These are phyloP conservation scores for Notospermus geniculatus DNA, from an alignment of 1,140 invertebrate genomes.

Conservation along the genomic window DNA sequence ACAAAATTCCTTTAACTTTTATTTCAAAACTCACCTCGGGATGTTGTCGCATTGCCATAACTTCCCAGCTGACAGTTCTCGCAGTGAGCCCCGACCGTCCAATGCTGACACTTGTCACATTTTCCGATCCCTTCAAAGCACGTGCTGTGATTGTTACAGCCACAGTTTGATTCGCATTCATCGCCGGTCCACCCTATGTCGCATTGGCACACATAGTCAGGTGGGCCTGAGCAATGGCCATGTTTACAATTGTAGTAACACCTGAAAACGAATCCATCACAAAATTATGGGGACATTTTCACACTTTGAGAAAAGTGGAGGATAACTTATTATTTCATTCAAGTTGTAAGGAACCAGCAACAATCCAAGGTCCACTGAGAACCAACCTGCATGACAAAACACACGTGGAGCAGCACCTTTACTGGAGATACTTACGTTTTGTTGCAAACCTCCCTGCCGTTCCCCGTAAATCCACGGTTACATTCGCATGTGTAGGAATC, in stretches of 20 bases:
- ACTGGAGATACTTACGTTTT: conserved; percentile 66
- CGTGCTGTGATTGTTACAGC: conserved; percentile 89
- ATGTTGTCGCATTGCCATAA: conserved; percentile 82
- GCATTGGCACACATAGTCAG: conserved; percentile 82
- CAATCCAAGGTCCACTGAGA: no score
- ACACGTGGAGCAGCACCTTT: no score
- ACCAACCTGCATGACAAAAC: no score
- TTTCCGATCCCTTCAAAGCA: conserved; percentile 72
- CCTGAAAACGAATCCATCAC: conserved; percentile 46
- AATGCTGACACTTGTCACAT: conserved; percentile 88
- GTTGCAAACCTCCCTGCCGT: conserved; percentile 77
- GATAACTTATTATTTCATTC: no score
- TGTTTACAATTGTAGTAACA: conserved; percentile 87
- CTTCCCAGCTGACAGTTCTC: conserved; percentile 72
- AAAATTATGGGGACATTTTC: no score
- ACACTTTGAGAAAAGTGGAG: no score
- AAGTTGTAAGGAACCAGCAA: no score
- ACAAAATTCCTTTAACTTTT: no score
- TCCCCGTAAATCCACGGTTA: conserved; percentile 77
- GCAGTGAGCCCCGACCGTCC: conserved; percentile 82
- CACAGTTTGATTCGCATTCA: conserved; percentile 85
- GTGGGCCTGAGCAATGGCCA: conserved; percentile 79
- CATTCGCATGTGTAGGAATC: conserved; percentile 85
- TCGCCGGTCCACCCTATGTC: conserved; percentile 88
- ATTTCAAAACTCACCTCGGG: conserved; percentile 35